Base-by-base conservation (phyloP, 2,888 invertebrate genomes). In the Drosophila acutilabella region DNA sequence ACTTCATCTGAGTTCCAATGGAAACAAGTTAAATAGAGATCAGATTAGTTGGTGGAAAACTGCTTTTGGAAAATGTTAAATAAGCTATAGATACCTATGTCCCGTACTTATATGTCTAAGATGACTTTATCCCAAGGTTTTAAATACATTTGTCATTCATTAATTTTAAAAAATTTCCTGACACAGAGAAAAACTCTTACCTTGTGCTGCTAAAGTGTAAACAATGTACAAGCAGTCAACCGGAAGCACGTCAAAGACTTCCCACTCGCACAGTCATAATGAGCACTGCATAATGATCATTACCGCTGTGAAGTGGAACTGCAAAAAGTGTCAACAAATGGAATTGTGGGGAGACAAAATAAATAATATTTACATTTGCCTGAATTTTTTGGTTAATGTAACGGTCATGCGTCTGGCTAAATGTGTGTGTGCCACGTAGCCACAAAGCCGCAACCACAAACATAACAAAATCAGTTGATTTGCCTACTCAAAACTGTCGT, bases 261-360 rank as follows among this genome's bases (percentile, higher is more conserved):
- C 71, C 76, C 76, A 79, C 70, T 75, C 58, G 77, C 30, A 26
- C 16, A 23, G 44, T 56, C 56, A 56, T 45, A 44, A 56, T 56
- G 56, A 38, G 45, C 48, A 54, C n/a, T 52, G 59, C 57, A 70
- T 65, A 64, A 67, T 77, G 68, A 67, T 41, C 70, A 47, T 47
- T 50, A 44, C 42, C 26, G 53, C 50, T 59, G n/a, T 56, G 18
- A 62, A 56, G 59, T 74, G 60, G 68, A 45, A 16, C 52, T 59
- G 44, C 89, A 74, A 88, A 84, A 85, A 85, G 76, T 89, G 83
- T 85, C 86, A 73, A 85, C 88, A 78, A 64, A 60, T 48, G 8
- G 40, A 20, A 45, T 30, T 36, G 45, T 11, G 52, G 47, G 54
- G 16, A 11, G 44, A 44, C 10, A n/a, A n/a, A n/a, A 26, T n/a